Percentiles rank a stretch among this genome's conserved stretches.
Conservation (phyloP, 2,113 vertebrate species). For the Rhinichthys klamathensis region DNA sequence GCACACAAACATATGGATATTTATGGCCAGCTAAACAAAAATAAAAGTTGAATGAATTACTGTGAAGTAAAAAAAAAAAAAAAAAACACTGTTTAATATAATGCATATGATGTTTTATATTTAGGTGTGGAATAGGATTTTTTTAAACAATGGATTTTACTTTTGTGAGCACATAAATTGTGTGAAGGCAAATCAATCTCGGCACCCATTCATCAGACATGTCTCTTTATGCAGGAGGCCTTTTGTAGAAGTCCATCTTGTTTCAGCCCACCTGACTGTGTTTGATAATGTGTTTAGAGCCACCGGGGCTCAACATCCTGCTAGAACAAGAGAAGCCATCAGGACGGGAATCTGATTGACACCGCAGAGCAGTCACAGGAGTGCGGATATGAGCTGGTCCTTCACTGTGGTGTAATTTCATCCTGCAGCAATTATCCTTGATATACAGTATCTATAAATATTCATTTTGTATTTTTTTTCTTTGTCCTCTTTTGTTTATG, state of each 20-base stretch:
- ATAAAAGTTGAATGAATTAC: not conserved
- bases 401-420: not conserved
- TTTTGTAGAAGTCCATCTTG: constrained; percentile 27
- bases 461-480: not conserved
- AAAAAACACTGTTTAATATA: not conserved
- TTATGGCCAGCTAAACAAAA: not conserved
- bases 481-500: not conserved
- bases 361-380: not conserved
- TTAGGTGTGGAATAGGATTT: not conserved
- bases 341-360: not conserved
- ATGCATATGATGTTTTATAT: not conserved
- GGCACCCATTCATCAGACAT: constrained; percentile 23
- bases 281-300: constrained; percentile 23
- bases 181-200: not conserved
- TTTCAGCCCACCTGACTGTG: constrained; percentile 37
- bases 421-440: not conserved
- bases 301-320: constrained; percentile 5
- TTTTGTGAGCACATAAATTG: not conserved
- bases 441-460: not conserved
- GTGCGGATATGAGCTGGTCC: not conserved
- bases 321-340: constrained; percentile 45
- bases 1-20: not conserved
- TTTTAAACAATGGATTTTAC: not conserved
- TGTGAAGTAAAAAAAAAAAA: not conserved
- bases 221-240: constrained; percentile 33